Evolutionary conservation across 2,888 invertebrate genomes (phyloP).

Genomic region (Invenusta paracnida): DNA sequence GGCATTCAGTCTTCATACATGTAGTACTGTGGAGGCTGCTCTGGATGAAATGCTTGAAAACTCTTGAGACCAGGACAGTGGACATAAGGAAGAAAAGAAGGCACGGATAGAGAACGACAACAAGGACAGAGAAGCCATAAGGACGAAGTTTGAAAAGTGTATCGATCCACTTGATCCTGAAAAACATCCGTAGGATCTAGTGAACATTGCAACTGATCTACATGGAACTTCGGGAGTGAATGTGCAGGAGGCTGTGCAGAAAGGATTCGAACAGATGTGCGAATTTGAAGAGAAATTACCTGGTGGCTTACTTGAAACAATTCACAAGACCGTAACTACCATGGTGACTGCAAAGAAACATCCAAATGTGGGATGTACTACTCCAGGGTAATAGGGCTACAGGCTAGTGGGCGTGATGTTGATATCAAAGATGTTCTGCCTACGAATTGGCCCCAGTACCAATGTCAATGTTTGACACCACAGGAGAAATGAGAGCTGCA

Average conservation of each 20-base stretch:
- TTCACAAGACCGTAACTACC: slow-evolving; percentile 26
- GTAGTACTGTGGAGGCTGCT: slow-evolving; percentile 35
- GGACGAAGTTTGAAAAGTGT: slow-evolving; percentile 26
- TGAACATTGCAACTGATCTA: slow-evolving; percentile 22
- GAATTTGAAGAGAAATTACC: slow-evolving; percentile 31
- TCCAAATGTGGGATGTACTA: slow-evolving; percentile 6
- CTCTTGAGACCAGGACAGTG: slow-evolving; percentile 19
- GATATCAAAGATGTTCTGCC: slow-evolving; percentile 27
- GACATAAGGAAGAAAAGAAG: slow-evolving; percentile 30
- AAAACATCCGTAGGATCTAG: slow-evolving; percentile 19
- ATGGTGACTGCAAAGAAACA: slow-evolving; percentile 28
- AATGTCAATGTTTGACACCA: slow-evolving; percentile 21
- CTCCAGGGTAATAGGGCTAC: slow-evolving; percentile 33
- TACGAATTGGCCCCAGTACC: slow-evolving; percentile 33
- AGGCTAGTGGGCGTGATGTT: slow-evolving; percentile 22
- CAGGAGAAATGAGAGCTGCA: slow-evolving; percentile 34
- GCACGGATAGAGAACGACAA: slow-evolving; percentile 8
- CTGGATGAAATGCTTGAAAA: slow-evolving; percentile 30
- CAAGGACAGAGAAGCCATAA: slow-evolving; percentile 27
- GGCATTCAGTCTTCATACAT: slow-evolving; percentile 43
- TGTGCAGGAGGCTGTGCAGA: slow-evolving; percentile 8
- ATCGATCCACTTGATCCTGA: slow-evolving; percentile 31
- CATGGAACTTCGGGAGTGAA: slow-evolving; percentile 9
- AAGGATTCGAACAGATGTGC: slow-evolving; percentile 25
- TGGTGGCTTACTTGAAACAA: slow-evolving; percentile 18